These are phyloP conservation scores for Rotaria magnacalcarata DNA, from an alignment of 2,888 invertebrate genomes.

Conservation along the genomic window DNA sequence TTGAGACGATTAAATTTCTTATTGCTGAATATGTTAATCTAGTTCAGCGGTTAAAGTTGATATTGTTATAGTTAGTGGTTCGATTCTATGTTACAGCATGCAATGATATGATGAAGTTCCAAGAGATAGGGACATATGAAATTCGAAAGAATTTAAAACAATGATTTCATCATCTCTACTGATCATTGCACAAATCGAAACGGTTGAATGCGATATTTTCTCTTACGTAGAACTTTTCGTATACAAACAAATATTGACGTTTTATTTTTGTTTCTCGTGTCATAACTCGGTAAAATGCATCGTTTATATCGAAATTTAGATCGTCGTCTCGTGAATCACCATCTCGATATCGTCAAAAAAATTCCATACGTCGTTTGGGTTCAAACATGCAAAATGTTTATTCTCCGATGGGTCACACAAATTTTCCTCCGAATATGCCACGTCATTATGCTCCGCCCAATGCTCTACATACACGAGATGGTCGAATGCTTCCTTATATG, in stretches of 20 bases:
- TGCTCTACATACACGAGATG: not conserved
- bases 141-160: not conserved
- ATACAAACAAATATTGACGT: too few relatives aligned
- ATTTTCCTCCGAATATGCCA: not conserved
- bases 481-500: not conserved
- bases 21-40: not conserved
- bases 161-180: conserved; percentile 22
- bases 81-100: not conserved
- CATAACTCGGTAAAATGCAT: too few relatives aligned
- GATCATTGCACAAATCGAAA: not conserved
- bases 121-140: conserved; percentile 29
- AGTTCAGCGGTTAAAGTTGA: not conserved
- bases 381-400: conserved; percentile 28
- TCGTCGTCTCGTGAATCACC: not conserved
- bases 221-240: too few relatives aligned
- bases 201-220: too few relatives aligned
- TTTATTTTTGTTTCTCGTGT: too few relatives aligned
- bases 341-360: not conserved
- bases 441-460: not conserved
- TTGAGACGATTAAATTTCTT: not conserved
- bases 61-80: not conserved
- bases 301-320: not conserved
- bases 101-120: conserved; percentile 26
- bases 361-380: not conserved
- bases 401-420: not conserved